Base-by-base conservation (phyloP, 2,797 vertebrate species). In the Peromyscus nudipes region DNA sequence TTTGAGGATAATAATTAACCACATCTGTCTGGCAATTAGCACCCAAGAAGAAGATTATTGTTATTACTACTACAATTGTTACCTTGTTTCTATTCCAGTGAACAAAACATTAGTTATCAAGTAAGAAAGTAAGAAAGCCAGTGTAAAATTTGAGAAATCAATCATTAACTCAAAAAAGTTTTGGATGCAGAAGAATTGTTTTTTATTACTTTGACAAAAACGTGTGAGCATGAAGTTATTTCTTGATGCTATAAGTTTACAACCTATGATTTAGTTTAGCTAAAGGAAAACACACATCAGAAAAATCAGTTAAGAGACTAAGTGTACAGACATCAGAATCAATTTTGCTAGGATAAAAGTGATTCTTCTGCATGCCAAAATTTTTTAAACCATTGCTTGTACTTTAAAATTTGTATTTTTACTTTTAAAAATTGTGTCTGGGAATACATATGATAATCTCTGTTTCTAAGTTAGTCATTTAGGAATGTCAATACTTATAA, bases 141-240 rank as follows among this genome's bases (percentile, higher is more conserved):
- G 52, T n/a, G 11, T 46, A 46, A 60, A 88, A 21, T 80, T 43
- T 27, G 40, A 25, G 2, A 86, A 86, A 62, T 49, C 46, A 71
- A 10, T 65, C 60, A 69, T 43, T 29, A 37, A 6, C 11, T 21
- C 23, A 37, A 14, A 40, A 71, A 25, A 64, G 2, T 52, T 73
- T 86, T 52, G 62, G 29, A 81, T 43, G 10, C 6, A 52, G 19
- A 95, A 80, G 19, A 95, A 80, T 91, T 94, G 90, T 46, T 76
- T 46, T 46, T 76, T 94, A 21, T 84, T 84, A 73, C n/a, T 82
- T 91, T 91, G 31, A 96, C 60, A 93, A 49, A 91, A 64, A 16
- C 37, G 4, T 23, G 40, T 0, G 9, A 67, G 81, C 55, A 64
- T 40, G 12, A 77, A 92, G 87, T 77, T 46, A 77, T 83, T 55